These are phyloP conservation scores for Rhabditoides inermis DNA, from an alignment of 2,888 invertebrate species.

Conservation along the genomic window DNA sequence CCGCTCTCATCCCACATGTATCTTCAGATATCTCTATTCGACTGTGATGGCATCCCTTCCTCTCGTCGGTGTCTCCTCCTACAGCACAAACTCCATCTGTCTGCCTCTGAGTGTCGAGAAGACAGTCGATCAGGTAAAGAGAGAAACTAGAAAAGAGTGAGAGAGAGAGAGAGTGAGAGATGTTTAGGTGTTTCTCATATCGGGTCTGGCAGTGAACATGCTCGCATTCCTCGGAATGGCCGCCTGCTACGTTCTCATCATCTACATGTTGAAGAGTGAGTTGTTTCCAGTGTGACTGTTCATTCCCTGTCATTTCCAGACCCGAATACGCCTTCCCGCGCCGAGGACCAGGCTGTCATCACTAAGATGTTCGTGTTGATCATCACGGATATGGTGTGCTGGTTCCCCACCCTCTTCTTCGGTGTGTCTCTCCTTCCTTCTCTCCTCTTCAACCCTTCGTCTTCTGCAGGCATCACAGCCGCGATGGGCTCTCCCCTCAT, in stretches of 20 bases:
- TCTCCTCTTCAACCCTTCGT: not conserved
- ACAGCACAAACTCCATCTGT: constrained; percentile 90
- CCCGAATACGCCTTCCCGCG: constrained; percentile 19
- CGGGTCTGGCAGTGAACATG: constrained; percentile 75
- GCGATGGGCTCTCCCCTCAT: constrained; percentile 82
- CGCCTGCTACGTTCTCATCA: constrained; percentile 58
- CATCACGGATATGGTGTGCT: constrained; percentile 92
- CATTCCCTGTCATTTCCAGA: no score
- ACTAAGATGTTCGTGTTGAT: constrained; percentile 78
- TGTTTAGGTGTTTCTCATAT: constrained; percentile 27
- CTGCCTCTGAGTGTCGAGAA: constrained; percentile 83
- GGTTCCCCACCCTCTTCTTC: constrained; percentile 87
- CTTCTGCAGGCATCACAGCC: constrained; percentile 64
- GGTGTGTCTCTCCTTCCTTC: constrained; percentile 11
- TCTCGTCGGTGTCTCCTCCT: constrained; percentile 80
- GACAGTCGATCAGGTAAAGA: constrained; percentile 64
- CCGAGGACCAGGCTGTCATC: constrained; percentile 41
- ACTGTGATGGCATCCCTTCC: constrained; percentile 74
- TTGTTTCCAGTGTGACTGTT: no score
- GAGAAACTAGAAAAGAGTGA: not conserved
- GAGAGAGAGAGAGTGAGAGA: not conserved
- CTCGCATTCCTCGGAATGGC: constrained; percentile 85
- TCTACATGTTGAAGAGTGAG: constrained; percentile 29
- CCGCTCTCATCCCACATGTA: not conserved
- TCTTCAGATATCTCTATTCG: constrained; percentile 3